These are phyloP conservation scores for Crambe crambe DNA, from an alignment of 37 sponge, comb jelly and placozoan genomes.

Conservation along the genomic window DNA sequence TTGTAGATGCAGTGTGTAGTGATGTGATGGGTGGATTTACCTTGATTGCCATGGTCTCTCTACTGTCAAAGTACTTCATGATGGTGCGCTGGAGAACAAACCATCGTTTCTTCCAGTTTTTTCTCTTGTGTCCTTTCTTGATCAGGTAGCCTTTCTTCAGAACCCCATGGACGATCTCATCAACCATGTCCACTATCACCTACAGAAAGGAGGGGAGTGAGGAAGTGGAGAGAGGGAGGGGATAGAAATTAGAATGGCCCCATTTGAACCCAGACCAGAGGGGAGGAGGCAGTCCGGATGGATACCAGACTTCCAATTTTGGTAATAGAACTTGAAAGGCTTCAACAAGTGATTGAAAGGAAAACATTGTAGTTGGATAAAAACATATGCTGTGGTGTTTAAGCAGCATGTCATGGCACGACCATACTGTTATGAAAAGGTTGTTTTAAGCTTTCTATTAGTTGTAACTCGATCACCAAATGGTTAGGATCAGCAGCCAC, in stretches of 20 bases:
- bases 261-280: neutral
- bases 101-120: slow-evolving; percentile 65
- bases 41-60: slow-evolving; percentile 49
- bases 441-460: too few species aligned
- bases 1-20: neutral
- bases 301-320: too few species aligned
- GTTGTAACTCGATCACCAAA: too few species aligned
- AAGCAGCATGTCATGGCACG: too few species aligned
- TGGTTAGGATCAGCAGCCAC: too few species aligned
- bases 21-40: too few species aligned
- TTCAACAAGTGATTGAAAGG: neutral
- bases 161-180: slow-evolving; percentile 60
- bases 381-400: too few species aligned
- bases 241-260: neutral
- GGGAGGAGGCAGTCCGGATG: neutral
- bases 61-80: slow-evolving; percentile 53
- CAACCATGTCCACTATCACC: slow-evolving; percentile 55
- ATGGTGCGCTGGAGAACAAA: slow-evolving; percentile 56
- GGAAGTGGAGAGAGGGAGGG: neutral
- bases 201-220: neutral
- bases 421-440: too few species aligned
- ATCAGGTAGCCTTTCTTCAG: slow-evolving; percentile 68
- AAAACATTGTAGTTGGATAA: neutral
- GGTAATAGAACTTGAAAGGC: too few species aligned
- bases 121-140: slow-evolving; percentile 69